phyloP scores from a whole-genome alignment of 2,888 invertebrate species.

The Sycophila texana region DNA sequence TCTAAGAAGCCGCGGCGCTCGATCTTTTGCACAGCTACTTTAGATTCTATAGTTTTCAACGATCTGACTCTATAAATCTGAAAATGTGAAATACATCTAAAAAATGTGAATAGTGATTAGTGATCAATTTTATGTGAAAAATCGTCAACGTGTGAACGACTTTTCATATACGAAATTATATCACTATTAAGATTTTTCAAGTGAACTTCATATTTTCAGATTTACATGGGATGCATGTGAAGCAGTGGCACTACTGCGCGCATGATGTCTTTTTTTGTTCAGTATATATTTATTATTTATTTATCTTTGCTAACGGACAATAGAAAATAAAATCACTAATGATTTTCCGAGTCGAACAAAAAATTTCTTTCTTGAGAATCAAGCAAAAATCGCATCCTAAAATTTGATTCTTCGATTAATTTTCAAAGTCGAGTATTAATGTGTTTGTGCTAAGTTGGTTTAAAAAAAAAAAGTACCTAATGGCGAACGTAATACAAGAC shows the following conservation, averaged over 20 bases:
- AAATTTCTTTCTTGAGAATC: neutral
- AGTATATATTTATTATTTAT: neutral
- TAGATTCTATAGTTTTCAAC: conserved; percentile 8
- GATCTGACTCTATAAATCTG: too few species aligned
- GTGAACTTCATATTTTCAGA: too few species aligned
- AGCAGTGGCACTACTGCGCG: neutral
- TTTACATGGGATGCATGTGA: too few species aligned
- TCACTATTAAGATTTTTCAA: too few species aligned
- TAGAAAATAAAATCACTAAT: neutral
- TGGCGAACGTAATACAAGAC: conserved; percentile 33
- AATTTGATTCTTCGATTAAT: neutral
- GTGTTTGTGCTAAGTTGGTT: conserved; percentile 23
- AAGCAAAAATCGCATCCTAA: too few species aligned
- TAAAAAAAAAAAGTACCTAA: conserved; percentile 26
- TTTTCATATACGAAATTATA: too few species aligned
- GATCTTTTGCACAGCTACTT: conserved; percentile 15
- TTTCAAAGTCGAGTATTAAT: neutral
- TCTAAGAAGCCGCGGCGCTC: conserved; percentile 43
- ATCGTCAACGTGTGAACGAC: too few species aligned
- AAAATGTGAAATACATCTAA: too few species aligned
- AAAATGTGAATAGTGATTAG: too few species aligned
- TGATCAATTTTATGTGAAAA: too few species aligned
- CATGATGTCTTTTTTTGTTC: neutral
- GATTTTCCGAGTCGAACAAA: neutral
- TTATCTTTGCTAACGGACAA: conserved; percentile 2